A percentile compares a stretch with the other conserved stretches of the same genome.
Conservation (phyloP, 2,797 vertebrate genomes). For the Mormyrus proboscirostris region DNA sequence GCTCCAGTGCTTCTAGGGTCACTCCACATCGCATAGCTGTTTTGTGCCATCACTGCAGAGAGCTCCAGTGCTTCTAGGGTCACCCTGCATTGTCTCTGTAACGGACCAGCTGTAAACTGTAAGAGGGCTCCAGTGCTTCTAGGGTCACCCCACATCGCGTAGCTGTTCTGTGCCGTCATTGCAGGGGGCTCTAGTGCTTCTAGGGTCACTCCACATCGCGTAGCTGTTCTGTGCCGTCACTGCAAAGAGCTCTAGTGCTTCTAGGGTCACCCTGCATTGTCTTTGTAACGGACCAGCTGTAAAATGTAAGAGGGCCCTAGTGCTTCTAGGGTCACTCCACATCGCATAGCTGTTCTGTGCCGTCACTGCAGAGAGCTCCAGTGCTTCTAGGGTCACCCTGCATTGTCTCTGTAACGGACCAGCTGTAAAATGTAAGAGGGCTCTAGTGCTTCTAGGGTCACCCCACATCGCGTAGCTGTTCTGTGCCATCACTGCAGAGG, state of each 20-base stretch:
- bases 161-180: neutral
- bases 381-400: neutral
- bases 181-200: neutral
- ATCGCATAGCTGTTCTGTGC: neutral
- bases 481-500: neutral
- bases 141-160: neutral
- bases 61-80: neutral
- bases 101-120: no score
- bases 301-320: neutral
- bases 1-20: neutral
- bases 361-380: neutral
- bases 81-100: neutral
- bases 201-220: neutral
- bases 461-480: neutral
- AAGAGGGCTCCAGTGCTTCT: neutral
- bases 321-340: neutral
- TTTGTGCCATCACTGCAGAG: neutral
- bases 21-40: rapidly evolving
- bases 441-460: neutral
- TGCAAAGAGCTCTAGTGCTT: neutral
- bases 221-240: neutral
- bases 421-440: neutral
- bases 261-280: neutral
- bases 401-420: neutral
- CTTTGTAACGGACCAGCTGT: no score